phyloP scores from a whole-genome alignment of 2,888 invertebrate species.

The Lepidonotus clava region DNA sequence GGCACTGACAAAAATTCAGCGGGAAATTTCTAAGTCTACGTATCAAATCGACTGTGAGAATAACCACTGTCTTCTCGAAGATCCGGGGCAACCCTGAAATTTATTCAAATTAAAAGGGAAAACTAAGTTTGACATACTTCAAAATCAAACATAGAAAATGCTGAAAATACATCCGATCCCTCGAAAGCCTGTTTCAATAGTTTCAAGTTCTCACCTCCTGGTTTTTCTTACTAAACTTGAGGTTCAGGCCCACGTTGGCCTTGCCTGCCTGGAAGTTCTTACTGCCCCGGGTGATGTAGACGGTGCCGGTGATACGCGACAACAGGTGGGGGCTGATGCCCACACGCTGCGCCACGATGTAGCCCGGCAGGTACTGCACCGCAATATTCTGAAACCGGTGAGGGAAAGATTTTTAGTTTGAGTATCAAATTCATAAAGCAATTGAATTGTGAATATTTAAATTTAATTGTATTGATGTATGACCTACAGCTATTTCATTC shows the following conservation, averaged over 20 bases:
- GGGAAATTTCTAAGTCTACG: too few species aligned
- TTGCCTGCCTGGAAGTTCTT: constrained; percentile 66
- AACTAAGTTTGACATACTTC: too few species aligned
- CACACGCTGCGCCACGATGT: constrained; percentile 78
- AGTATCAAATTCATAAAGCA: too few species aligned
- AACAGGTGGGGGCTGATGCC: constrained; percentile 86
- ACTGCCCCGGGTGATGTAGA: constrained; percentile 84
- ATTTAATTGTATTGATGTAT: not conserved
- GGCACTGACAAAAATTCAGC: too few species aligned
- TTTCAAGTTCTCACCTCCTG: constrained; percentile 84
- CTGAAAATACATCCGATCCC: too few species aligned
- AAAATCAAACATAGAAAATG: too few species aligned
- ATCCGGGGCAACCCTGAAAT: too few species aligned
- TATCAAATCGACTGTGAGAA: too few species aligned
- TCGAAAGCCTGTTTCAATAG: too few species aligned
- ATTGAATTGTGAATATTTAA: too few species aligned
- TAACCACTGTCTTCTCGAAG: too few species aligned
- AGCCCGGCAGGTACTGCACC: constrained; percentile 75
- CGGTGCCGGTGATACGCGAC: constrained; percentile 92
- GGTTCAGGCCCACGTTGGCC: constrained; percentile 91
- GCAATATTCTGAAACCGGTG: constrained; percentile 32
- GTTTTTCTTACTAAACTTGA: constrained; percentile 91
- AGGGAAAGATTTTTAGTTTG: not conserved
- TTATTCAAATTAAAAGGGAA: too few species aligned
- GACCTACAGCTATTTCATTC: not conserved